Evolutionary conservation across 1,140 invertebrate species (phyloP).

Genomic region (Pectinophora gossypiella): DNA sequence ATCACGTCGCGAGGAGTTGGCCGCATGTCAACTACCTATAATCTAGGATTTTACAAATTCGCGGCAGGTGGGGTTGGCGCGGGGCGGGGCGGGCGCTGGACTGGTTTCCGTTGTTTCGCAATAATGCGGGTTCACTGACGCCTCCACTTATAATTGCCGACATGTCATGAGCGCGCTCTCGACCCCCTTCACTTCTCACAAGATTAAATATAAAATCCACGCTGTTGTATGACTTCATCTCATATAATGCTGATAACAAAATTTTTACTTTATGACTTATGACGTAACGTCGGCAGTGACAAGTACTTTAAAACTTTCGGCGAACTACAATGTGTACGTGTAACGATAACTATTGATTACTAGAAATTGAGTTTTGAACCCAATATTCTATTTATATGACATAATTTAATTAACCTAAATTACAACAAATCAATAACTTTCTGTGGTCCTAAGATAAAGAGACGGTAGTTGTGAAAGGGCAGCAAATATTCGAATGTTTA

Average conservation of each 20-base stretch:
- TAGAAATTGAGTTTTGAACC: no score
- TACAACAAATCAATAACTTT: neutral
- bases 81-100: slow-evolving; percentile 32
- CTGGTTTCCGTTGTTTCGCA: slow-evolving; percentile 74
- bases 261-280: no score
- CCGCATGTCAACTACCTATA: slow-evolving; percentile 60
- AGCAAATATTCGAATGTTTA: slow-evolving; percentile 36
- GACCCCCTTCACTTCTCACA: slow-evolving; percentile 51
- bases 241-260: no score
- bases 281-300: no score
- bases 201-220: no score
- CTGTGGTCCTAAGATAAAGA: slow-evolving; percentile 13
- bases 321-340: no score
- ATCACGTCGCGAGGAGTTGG: slow-evolving; percentile 48
- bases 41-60: slow-evolving; percentile 74
- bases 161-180: slow-evolving; percentile 55
- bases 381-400: no score
- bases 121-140: slow-evolving; percentile 71
- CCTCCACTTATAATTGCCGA: slow-evolving; percentile 65
- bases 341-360: no score
- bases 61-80: slow-evolving; percentile 56
- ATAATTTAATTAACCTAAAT: no score
- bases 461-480: slow-evolving; percentile 31
- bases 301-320: no score
- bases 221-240: no score